Evolutionary conservation across 2,797 vertebrate species (phyloP).

Genomic region (Poeciliopsis presidionis): DNA sequence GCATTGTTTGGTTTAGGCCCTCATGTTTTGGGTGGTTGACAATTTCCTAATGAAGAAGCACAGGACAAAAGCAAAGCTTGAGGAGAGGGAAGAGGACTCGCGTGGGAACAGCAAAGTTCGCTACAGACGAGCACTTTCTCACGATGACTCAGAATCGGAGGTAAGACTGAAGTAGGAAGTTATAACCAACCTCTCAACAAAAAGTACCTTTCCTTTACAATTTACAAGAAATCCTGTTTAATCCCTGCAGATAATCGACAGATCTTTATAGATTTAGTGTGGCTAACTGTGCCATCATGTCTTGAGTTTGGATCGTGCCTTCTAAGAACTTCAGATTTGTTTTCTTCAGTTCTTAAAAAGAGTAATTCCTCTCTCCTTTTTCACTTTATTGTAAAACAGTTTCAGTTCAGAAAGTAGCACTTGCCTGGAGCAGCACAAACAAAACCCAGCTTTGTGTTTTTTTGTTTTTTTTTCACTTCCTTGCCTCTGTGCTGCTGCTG

Average conservation of each 20-base stretch:
- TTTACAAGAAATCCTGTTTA: background rate
- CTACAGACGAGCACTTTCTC: constrained; percentile 94
- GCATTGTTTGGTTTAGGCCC: constrained; percentile 79
- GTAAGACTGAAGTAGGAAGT: constrained; percentile 69
- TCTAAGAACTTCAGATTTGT: background rate
- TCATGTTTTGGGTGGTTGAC: constrained; percentile 99
- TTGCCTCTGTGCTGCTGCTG: background rate
- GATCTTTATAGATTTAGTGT: background rate
- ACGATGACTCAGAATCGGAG: constrained; percentile 97
- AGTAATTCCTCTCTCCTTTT: background rate
- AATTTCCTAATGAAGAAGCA: constrained; percentile 99
- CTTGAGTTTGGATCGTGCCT: background rate
- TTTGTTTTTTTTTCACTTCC: background rate
- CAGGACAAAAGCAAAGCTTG: constrained; percentile 96
- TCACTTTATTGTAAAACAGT: background rate
- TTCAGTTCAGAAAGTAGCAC: background rate
- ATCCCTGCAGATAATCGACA: background rate
- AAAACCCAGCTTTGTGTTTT: background rate
- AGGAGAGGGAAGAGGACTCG: constrained; percentile 92
- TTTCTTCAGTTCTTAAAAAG: too few relatives aligned
- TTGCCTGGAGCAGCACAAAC: background rate
- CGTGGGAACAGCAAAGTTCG: constrained; percentile 93
- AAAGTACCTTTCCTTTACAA: background rate
- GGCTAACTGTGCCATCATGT: background rate
- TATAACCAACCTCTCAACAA: background rate